Evolutionary conservation across 2,797 vertebrate genomes (phyloP).

Genomic region (Rhabdophis nuchalis): DNA sequence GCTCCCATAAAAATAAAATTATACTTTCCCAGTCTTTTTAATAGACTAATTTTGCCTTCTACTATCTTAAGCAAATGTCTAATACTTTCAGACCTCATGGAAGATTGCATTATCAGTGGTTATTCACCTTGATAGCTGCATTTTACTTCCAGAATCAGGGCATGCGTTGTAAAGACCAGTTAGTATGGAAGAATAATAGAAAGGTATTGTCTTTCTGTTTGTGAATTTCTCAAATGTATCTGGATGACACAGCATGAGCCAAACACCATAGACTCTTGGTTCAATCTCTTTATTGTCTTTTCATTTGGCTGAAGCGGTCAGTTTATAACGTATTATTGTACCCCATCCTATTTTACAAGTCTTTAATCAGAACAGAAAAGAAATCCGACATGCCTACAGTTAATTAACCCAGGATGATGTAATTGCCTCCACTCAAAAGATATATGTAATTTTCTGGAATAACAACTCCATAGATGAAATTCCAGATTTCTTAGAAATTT

Average conservation of each 20-base stretch:
- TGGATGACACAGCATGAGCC: neutral
- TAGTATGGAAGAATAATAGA: neutral
- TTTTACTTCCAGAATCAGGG: neutral
- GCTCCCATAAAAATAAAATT: neutral
- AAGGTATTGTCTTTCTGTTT: neutral
- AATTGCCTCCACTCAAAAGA: neutral
- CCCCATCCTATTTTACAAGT: neutral
- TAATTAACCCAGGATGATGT: neutral
- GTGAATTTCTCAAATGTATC: neutral
- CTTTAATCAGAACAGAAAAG: neutral
- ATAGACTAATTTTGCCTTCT: neutral
- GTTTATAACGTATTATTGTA: neutral
- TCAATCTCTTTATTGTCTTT: neutral
- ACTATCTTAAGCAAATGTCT: neutral
- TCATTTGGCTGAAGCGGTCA: neutral
- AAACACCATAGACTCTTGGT: neutral
- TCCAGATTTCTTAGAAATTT: neutral
- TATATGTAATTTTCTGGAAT: neutral
- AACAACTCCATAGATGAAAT: neutral
- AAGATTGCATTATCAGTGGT: neutral
- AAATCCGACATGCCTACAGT: neutral
- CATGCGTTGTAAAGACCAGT: neutral
- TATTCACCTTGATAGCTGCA: neutral
- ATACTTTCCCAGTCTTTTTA: neutral
- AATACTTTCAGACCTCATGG: neutral